A percentile compares a stretch with the other conserved stretches of the same genome.
These are phyloP conservation scores for Bombus huntii DNA, from an alignment of 1,140 invertebrate species.

Conservation along the genomic window DNA sequence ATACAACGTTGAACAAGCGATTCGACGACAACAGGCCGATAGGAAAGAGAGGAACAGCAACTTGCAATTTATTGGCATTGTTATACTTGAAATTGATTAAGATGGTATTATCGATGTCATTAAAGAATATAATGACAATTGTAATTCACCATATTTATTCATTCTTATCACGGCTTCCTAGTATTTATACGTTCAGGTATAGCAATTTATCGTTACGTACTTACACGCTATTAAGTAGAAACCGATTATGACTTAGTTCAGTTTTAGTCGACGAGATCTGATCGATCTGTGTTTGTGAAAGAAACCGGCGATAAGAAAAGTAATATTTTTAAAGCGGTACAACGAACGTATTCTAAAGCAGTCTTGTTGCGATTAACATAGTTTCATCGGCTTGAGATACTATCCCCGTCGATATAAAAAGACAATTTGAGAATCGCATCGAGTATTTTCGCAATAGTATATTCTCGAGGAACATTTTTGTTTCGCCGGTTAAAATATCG, in stretches of 20 bases:
- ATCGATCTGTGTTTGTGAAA: not conserved
- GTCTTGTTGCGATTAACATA: not conserved
- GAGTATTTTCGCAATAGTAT: not conserved
- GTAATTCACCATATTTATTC: not conserved
- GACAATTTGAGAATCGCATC: not conserved
- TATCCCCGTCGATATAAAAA: not conserved
- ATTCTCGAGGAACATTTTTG: not conserved
- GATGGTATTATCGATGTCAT: not conserved
- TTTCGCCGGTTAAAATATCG: not conserved
- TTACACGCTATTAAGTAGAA: not conserved
- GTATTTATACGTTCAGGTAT: not conserved
- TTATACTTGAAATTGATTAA: not conserved
- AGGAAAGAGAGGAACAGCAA: not conserved
- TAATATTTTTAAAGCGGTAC: not conserved
- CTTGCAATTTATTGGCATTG: not conserved
- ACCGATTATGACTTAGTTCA: not conserved
- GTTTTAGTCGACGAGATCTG: not conserved
- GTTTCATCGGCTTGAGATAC: too few relatives aligned
- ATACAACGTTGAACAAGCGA: not conserved
- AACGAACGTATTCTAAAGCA: not conserved
- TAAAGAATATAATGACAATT: not conserved
- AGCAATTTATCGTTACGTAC: not conserved
- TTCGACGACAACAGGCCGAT: not conserved
- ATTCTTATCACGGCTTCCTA: not conserved
- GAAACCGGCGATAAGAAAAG: not conserved